A percentile compares a stretch with the other conserved stretches of the same genome.
These are phyloP conservation scores for Rhagonycha lutea DNA, from an alignment of 2,888 invertebrate genomes.

Conservation along the genomic window DNA sequence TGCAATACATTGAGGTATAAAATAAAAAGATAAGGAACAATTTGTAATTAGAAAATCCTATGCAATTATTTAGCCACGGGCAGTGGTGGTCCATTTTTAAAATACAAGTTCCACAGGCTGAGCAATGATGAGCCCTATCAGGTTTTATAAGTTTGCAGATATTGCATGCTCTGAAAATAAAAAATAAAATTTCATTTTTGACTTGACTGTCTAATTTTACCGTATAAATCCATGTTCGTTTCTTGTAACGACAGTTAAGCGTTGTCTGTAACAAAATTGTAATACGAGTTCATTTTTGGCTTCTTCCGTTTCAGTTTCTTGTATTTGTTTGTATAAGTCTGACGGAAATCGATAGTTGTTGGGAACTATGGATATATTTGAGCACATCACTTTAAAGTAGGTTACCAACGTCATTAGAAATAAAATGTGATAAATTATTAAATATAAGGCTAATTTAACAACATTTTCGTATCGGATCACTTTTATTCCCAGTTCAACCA, in stretches of 20 bases:
- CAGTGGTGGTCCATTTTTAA: constrained; percentile 98
- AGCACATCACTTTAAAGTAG: constrained; percentile 76
- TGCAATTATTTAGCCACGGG: constrained; percentile 96
- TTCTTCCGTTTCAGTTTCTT: constrained; percentile 75
- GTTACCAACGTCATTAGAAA: constrained; percentile 5
- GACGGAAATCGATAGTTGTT: constrained; percentile 77
- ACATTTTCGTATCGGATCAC: not conserved
- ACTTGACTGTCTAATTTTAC: constrained; percentile 53
- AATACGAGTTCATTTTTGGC: constrained; percentile 70
- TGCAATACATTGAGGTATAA: constrained; percentile 84
- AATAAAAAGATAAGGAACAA: constrained; percentile 93
- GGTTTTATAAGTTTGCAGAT: constrained; percentile 91
- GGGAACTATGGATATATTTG: constrained; percentile 74
- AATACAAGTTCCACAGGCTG: constrained; percentile 88
- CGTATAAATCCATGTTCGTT: constrained; percentile 70
- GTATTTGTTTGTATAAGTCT: constrained; percentile 71
- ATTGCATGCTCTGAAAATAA: constrained; percentile 64
- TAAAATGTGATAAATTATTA: constrained; percentile 11
- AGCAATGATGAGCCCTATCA: constrained; percentile 94
- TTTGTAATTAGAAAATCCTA: constrained; percentile 94
- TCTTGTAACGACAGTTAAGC: constrained; percentile 79
- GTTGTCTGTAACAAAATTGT: constrained; percentile 65
- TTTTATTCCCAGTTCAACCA: constrained; percentile 8
- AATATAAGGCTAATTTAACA: not conserved
- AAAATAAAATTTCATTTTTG: not conserved